These are phyloP conservation scores for Macheiramphus alcinus DNA, from an alignment of 2,113 vertebrate species.

Conservation along the genomic window DNA sequence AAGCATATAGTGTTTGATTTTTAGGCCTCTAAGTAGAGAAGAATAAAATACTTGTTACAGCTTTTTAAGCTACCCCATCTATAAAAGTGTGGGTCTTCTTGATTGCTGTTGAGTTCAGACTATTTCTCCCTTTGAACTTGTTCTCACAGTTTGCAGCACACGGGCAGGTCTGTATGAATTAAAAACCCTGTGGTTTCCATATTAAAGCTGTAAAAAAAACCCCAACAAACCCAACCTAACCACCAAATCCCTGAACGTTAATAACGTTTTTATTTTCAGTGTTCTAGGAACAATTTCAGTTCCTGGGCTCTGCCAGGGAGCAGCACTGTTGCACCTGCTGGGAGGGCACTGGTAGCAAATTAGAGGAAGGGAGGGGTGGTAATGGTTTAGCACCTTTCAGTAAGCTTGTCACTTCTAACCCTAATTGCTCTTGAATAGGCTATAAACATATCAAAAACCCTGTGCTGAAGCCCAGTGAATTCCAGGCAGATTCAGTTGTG, in stretches of 20 bases:
- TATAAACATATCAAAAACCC: rapidly evolving
- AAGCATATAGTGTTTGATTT: background rate
- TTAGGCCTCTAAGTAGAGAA: background rate
- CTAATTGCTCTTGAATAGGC: background rate
- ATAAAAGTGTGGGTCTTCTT: background rate
- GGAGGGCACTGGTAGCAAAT: background rate
- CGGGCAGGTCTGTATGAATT: background rate
- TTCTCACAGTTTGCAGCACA: background rate
- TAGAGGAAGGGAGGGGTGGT: background rate
- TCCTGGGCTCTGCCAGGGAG: background rate
- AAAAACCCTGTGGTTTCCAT: background rate
- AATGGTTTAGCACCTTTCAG: too few species aligned
- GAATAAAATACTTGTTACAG: background rate
- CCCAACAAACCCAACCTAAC: background rate
- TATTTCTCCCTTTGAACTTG: background rate
- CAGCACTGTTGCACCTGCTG: background rate
- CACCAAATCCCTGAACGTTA: background rate
- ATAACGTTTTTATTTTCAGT: background rate
- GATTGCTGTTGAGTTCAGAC: background rate
- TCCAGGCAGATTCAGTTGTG: background rate
- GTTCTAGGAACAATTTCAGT: background rate
- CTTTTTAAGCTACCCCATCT: background rate
- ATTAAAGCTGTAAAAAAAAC: background rate
- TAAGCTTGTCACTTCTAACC: background rate
- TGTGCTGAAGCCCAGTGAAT: background rate